Percentiles rank a stretch among this genome's conserved stretches.
Evolutionary conservation across 2,113 vertebrate species (phyloP).

Genomic region (Sebastes fasciatus): DNA sequence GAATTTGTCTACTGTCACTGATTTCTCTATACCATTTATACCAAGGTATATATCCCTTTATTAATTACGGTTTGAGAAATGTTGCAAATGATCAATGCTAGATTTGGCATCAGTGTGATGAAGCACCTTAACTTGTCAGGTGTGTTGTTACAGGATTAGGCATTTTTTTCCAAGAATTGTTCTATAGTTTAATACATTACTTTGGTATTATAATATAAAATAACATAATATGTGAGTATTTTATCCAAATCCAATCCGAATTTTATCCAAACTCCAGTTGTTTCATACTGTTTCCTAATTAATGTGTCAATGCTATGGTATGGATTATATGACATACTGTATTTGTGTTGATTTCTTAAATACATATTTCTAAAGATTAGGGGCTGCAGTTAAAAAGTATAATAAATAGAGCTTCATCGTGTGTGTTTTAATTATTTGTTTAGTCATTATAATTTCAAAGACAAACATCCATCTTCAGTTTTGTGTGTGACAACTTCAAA

Average conservation of each 20-base stretch:
- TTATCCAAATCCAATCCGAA: background rate
- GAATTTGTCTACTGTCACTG: background rate
- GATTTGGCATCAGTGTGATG: background rate
- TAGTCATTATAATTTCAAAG: background rate
- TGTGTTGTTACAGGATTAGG: background rate
- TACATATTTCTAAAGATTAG: background rate
- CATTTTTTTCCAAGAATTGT: background rate
- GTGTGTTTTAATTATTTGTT: background rate
- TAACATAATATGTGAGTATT: background rate
- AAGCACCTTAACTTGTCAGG: background rate
- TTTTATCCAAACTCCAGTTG: too few relatives aligned
- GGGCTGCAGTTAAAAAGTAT: background rate
- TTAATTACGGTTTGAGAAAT: background rate
- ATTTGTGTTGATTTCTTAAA: background rate
- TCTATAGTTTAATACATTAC: background rate
- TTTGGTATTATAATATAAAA: background rate
- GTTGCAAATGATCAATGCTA: background rate
- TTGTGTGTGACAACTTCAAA: too few relatives aligned
- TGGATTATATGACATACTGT: background rate
- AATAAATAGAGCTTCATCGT: background rate
- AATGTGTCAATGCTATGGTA: background rate
- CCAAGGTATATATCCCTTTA: background rate
- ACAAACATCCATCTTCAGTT: too few relatives aligned
- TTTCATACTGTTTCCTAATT: too few relatives aligned
- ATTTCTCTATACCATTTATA: background rate